Evolutionary conservation across 2,888 invertebrate species (phyloP).

Genomic region (Amphipyra tragopoginis): DNA sequence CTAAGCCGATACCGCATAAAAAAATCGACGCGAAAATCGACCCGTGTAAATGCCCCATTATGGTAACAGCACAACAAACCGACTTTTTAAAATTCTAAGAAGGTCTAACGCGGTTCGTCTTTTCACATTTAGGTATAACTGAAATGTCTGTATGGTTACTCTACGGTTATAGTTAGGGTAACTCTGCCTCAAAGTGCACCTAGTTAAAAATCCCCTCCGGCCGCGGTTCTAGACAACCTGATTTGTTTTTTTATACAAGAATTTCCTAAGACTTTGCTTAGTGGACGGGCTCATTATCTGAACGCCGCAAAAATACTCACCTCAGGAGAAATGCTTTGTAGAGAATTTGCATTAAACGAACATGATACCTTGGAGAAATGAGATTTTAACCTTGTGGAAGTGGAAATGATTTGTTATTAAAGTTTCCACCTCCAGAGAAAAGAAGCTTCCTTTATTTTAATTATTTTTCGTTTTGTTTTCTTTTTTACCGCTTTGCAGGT

Average conservation of each 20-base stretch:
- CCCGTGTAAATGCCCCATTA: too few relatives aligned
- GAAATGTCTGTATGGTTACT: too few relatives aligned
- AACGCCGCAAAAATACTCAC: slow-evolving; percentile 36
- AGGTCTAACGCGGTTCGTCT: too few relatives aligned
- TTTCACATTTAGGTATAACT: too few relatives aligned
- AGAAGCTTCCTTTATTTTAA: neutral
- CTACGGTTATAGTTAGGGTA: too few relatives aligned
- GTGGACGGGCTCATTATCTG: slow-evolving; percentile 41
- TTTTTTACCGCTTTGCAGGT: neutral
- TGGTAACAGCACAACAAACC: too few relatives aligned
- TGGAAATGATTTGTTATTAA: slow-evolving; percentile 37
- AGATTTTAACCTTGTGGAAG: slow-evolving; percentile 36
- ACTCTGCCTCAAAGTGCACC: neutral
- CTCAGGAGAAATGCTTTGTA: slow-evolving; percentile 27
- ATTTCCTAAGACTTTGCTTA: slow-evolving; percentile 19
- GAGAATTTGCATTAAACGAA: slow-evolving; percentile 45
- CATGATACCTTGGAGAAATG: slow-evolving; percentile 35
- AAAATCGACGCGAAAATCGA: too few relatives aligned
- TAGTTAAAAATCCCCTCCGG: neutral
- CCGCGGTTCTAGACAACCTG: slow-evolving; percentile 2
- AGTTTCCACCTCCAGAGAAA: slow-evolving; percentile 1
- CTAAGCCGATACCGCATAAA: too few relatives aligned
- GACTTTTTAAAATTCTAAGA: too few relatives aligned
- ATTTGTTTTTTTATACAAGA: slow-evolving; percentile 7
- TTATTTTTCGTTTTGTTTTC: slow-evolving; percentile 5